Base-by-base conservation (phyloP, 2,113 vertebrate genomes). In the Psilopsiagon aurifrons region DNA sequence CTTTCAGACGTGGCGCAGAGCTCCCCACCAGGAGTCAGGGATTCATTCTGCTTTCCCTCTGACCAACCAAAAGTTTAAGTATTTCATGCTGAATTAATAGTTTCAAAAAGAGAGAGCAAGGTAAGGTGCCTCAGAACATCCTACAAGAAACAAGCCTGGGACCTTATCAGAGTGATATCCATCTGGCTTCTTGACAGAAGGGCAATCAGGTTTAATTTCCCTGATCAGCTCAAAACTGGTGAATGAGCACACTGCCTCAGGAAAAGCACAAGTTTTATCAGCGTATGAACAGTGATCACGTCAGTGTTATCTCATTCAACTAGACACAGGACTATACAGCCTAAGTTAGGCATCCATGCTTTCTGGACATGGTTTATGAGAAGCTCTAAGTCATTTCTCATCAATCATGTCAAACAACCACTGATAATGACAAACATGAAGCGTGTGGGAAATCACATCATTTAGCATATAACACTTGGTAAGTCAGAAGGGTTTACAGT, bases 341-440 rank as follows among this genome's bases (percentile, higher is more conserved):
- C 59, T 84, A 78, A 78, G 78, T 86, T 35, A 81, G 23, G 35
- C 17, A 59, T 49, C n/a, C 15, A 33, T 8, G 25, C 19, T 44
- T 86, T 68, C 69, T 49, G 64, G 41, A 37, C 43, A 41, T 1
- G 1, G 43, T 70, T 86, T 91, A 67, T 15, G 24, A 46, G 59
- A 88, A 80, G 60, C 37, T 89, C 22, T 54, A 81, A 75, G 64
- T 67, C 37, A 77, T 51, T 67, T 41, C 46, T 82, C 81, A 83
- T 76, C 66, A 78, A 84, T 67, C 15, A 78, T 66, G 28, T 86
- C 37, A 83, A 83, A 86, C 12, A 44, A 54, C 27, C 43, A 81
- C 28, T 78, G 81, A 70, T 63, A 92, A 95, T 54, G 41, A 74
- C 77, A 92, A 92, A 59, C 37, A 82, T 59, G 41, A 91, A 86